Evolutionary conservation across 2,113 vertebrate genomes (phyloP).

Genomic region (Australoheros scitulus): DNA sequence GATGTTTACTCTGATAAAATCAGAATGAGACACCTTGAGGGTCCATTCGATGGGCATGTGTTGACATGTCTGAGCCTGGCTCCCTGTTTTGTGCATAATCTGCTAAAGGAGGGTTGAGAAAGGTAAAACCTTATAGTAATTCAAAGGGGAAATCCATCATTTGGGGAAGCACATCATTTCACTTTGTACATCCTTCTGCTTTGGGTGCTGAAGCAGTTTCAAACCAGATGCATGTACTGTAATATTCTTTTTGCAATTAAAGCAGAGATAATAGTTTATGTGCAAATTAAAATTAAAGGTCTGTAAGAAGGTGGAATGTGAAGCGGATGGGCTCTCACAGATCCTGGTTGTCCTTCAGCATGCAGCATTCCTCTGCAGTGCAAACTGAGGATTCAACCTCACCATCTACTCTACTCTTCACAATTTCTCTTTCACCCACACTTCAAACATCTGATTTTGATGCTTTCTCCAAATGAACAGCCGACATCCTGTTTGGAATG

Average conservation of each 20-base stretch:
- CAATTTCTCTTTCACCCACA: neutral
- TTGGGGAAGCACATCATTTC: neutral
- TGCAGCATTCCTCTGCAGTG: neutral
- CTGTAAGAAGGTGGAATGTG: conserved; percentile 15
- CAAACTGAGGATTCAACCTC: neutral
- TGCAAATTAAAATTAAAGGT: neutral
- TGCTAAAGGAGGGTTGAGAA: conserved; percentile 3
- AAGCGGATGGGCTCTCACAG: neutral
- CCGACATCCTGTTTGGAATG: neutral
- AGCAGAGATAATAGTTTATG: neutral
- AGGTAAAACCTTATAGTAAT: neutral
- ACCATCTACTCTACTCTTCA: neutral
- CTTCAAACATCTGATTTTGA: conserved; percentile 29
- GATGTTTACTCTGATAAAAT: conserved; percentile 67
- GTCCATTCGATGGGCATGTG: conserved; percentile 47
- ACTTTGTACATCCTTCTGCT: neutral
- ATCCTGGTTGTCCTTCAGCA: conserved; percentile 7
- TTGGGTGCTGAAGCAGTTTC: neutral
- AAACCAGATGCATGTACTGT: neutral
- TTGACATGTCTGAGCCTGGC: conserved; percentile 49
- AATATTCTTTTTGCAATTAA: neutral
- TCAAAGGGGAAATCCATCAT: conserved; percentile 17
- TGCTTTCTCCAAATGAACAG: conserved; percentile 18
- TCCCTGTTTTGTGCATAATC: neutral
- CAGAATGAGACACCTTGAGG: conserved; percentile 46